Evolutionary conservation across 1,140 invertebrate genomes (phyloP), one percentile per base, ranked within the genome.

Genomic region (Philotrypesis tridentata): DNA sequence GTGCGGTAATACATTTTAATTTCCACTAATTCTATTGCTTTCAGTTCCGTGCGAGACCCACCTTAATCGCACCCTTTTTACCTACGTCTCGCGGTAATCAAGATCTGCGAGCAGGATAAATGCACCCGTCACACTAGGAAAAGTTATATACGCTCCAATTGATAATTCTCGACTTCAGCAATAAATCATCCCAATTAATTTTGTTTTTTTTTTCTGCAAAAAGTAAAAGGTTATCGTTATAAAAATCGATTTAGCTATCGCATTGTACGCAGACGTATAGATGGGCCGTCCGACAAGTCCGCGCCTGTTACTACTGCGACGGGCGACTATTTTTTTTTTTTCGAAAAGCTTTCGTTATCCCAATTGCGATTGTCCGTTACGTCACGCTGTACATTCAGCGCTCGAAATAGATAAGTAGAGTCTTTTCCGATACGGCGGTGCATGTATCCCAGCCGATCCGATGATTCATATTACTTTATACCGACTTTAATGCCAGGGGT

Each of bases 1-100:
- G 61, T 17, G 33, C 27, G 2, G 25, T 61, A 75, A 75, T 61
- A 33, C 72, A 75, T 61, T 75, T 75, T 61, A 75, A 75, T 75
- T 61, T 33, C 55, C 55, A 75, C 48, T 75, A 61, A 75, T 75
- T 61, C 68, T 55, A 73, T 73, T 60, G 43, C 27, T 27, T 73
- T 55, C 40, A 11, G 17, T 68, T 68, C 25, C 71, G 71, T 73
- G 71, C 71, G 14, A 48, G 71, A n/a, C 43, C 25, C 23, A 73
- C 71, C 71, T 55, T 73, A 55, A 73, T 73, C 71, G 71, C 43
- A 14, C 33, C 29, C 37, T 71, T 40, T 73, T 40, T 73, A 73
- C 71, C 9, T 73, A 73, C 43, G 71, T 29, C 71, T 37, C 23
- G 1, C 21, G 31, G 6, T 73, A 73, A 73, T 73, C 71, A 73